These are phyloP conservation scores for Pammene fasciana DNA, from an alignment of 2,888 invertebrate species.

Conservation along the genomic window DNA sequence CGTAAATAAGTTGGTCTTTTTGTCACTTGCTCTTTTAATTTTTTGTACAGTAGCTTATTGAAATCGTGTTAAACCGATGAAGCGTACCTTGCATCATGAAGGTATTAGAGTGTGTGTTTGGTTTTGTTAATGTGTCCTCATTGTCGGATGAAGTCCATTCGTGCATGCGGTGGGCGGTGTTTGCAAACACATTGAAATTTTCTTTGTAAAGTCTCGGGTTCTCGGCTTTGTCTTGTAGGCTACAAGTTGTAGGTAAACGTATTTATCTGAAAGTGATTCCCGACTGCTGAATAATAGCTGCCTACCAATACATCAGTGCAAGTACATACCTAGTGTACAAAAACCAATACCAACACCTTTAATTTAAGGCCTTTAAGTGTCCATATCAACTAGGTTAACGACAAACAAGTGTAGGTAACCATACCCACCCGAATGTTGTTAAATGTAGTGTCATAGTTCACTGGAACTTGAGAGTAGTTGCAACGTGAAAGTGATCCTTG, in stretches of 20 bases:
- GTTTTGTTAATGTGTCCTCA: slow-evolving; percentile 27
- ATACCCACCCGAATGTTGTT: too few relatives aligned
- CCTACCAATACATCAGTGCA: too few relatives aligned
- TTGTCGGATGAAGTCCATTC: slow-evolving; percentile 8
- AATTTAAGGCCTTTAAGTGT: too few relatives aligned
- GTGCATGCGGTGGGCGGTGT: slow-evolving; percentile 30
- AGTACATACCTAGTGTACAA: too few relatives aligned
- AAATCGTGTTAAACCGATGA: slow-evolving; percentile 29
- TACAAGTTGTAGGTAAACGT: background rate
- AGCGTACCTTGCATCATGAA: slow-evolving; percentile 29
- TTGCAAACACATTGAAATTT: slow-evolving; percentile 19
- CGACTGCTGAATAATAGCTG: background rate
- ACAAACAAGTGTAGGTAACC: too few relatives aligned
- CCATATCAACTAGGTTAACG: too few relatives aligned
- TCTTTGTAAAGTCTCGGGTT: background rate
- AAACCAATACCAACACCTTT: too few relatives aligned
- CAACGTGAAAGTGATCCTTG: too few relatives aligned
- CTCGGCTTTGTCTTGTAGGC: background rate
- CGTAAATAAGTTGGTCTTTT: slow-evolving; percentile 28
- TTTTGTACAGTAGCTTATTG: slow-evolving; percentile 33
- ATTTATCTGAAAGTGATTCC: background rate
- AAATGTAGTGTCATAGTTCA: too few relatives aligned
- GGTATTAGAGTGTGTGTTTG: slow-evolving; percentile 28
- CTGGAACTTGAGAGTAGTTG: too few relatives aligned
- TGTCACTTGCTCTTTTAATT: slow-evolving; percentile 33